A percentile compares a stretch with the other conserved stretches of the same genome.
These are phyloP conservation scores for Scleropages formosus DNA, from an alignment of 2,797 vertebrate genomes.

Conservation along the genomic window DNA sequence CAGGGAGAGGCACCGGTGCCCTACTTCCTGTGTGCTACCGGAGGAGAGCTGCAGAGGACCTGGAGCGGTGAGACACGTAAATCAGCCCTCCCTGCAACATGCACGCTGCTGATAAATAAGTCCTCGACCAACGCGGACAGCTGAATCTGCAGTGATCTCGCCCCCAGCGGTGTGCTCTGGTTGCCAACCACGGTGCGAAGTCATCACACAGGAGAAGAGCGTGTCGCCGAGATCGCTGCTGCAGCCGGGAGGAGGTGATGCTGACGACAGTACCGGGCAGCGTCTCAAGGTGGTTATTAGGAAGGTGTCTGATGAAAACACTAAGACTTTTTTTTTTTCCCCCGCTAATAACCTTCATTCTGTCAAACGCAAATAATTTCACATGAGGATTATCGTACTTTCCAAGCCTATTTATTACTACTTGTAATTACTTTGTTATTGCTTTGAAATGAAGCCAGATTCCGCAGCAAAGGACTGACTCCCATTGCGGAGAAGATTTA, in stretches of 20 bases:
- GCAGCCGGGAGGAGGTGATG: conserved; percentile 21
- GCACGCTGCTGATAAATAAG: conserved; percentile 15
- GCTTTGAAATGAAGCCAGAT: neutral
- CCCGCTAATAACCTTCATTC: conserved; percentile 2
- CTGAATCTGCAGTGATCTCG: conserved; percentile 55
- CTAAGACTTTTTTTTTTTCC: neutral
- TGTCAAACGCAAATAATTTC: neutral
- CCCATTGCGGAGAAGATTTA: neutral
- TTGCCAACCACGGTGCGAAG: conserved; percentile 45
- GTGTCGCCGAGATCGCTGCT: conserved; percentile 10
- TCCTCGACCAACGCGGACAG: conserved; percentile 42
- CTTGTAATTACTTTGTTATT: neutral
- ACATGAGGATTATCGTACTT: neutral
- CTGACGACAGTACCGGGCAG: neutral
- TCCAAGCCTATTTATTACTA: neutral
- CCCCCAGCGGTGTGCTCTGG: conserved; percentile 49
- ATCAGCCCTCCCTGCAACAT: conserved; percentile 54
- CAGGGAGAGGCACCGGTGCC: conserved; percentile 47
- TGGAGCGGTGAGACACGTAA: conserved; percentile 60
- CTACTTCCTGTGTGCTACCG: conserved; percentile 59
- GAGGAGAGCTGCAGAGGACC: conserved; percentile 58
- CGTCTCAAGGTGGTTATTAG: neutral
- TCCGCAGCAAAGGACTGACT: conserved; percentile 11
- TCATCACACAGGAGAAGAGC: conserved; percentile 27
- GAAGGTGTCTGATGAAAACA: conserved; percentile 16